Evolutionary conservation across 2,113 vertebrate genomes (phyloP), one percentile per base, ranked within the genome.

Genomic region (Coregonus clupeaformis): DNA sequence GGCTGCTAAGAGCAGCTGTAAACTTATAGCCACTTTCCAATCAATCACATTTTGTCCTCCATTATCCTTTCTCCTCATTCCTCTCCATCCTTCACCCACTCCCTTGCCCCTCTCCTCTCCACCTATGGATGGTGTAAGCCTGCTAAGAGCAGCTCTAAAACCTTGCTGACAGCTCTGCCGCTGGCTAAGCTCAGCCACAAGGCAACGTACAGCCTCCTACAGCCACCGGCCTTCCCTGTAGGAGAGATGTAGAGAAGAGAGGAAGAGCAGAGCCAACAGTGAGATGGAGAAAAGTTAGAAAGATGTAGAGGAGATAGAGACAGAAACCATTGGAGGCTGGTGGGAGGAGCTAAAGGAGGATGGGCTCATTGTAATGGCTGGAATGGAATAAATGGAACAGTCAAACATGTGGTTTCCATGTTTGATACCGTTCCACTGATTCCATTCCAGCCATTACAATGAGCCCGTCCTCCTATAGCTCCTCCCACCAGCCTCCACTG

Each of bases 171-270:
- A 83, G 69, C 60, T 65, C 64, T 62, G 76, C 80, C 72, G 66
- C 65, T 74, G 77, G 74, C 80, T 77, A 82, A 83, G 12, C 49
- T 85, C 73, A 82, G 85, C 78, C 77, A 84, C n/a, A n/a, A 2
- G 36, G 9, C 71, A 74, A 72, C 68, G 69, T 52, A 16, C 64
- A 69, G 67, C 69, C 36, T 68, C 72, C 29, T 71, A 32, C 68
- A 42, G 9, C 36, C 36, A 62, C 14, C 24, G 22, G 71, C 27
- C 57, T 5, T 72, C 63, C 24, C 52, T 59, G 14, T 12, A 32
- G 16, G 20, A 63, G 30, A 45, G 65, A 60, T 4, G 42, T n/a
- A 68, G 24, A 29, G 22, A 49, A 64, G 7, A 18, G 69, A 71
- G 30, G 24, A n/a, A 16, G 74, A 32, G 55, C 68, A 47, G 9